Percentiles rank a stretch among this genome's conserved stretches.
Evolutionary conservation across 2,888 invertebrate genomes (phyloP).

Genomic region (Limnephilus rhombicus): DNA sequence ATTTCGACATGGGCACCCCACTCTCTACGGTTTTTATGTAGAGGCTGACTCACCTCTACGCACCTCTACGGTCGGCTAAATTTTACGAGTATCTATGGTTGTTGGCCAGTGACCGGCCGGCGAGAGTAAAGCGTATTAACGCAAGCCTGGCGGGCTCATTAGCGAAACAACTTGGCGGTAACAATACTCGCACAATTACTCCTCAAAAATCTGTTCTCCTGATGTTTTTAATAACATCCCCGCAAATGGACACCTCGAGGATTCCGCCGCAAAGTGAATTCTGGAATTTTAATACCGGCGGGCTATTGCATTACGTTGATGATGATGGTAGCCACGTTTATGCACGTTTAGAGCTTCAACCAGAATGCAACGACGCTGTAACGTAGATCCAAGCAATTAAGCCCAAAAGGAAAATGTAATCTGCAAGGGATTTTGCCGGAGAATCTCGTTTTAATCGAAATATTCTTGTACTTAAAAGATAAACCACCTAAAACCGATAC

Average conservation of each 20-base stretch:
- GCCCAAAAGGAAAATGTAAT: conserved; percentile 17
- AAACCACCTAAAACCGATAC: not conserved
- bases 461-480: not conserved
- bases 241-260: conserved; percentile 33
- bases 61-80: not conserved
- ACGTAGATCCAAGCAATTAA: conserved; percentile 16
- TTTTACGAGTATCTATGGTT: not conserved
- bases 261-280: conserved; percentile 17
- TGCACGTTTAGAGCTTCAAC: not conserved
- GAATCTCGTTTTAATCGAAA: not conserved
- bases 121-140: conserved; percentile 51
- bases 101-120: conserved; percentile 32
- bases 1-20: not conserved
- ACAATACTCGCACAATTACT: conserved; percentile 39
- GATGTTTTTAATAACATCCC: conserved; percentile 37
- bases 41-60: conserved; percentile 21
- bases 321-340: conserved; percentile 18
- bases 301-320: conserved; percentile 5
- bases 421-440: not conserved
- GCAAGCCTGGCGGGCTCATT: conserved; percentile 57
- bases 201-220: conserved; percentile 9
- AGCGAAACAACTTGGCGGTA: conserved; percentile 61
- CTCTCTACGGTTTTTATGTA: conserved; percentile 24
- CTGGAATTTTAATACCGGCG: not conserved
- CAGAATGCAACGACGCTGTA: conserved; percentile 28